Base-by-base conservation (phyloP, 1,140 invertebrate species). In the Monochamus saltuarius region DNA sequence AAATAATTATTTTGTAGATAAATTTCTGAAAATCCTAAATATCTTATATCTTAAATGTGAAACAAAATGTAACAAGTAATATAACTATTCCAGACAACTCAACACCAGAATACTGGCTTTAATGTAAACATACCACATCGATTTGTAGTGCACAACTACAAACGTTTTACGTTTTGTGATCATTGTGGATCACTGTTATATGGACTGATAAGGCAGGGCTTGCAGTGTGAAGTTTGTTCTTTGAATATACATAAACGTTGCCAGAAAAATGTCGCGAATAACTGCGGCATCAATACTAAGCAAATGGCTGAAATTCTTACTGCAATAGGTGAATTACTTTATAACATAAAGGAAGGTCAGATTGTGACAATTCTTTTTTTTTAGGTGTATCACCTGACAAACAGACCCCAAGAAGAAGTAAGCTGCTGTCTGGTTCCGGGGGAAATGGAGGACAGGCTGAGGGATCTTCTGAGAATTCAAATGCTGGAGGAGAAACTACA, bases 201-300 rank as follows among this genome's bases (percentile, higher is more conserved):
- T 78, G 98, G 97, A 13, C 85, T 99, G 62, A 89, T 95, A 71
- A 92, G 87, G 77, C 98, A 99, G 83, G 98, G 98, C 34, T 82
- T 99, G 61, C 94, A 98, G 78, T 99, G 98, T 82, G 91, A 96
- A 87, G 93, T 88, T 64, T 99, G 98, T 79, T 91, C 88, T 68
- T 89, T 99, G 84, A 99, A 99, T 81, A 95, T 99, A 56, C 98
- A 99, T 82, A 99, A 99, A 80, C 85, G 97, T 60, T 99, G 97
- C 78, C 91, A 98, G 78, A 96, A 95, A 80, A 99, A 99, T 82
- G 97, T 99, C 38, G 95, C 98, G 37, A 99, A 99, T 79, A 99
- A 97, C 79, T 99, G 98, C 80, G 97, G 98, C 66, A 96, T 98
- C 72, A 94, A 99, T 81, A 94, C 94, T 29, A 97, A 98, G 77